Percentiles rank a stretch among this genome's conserved stretches.
These are phyloP conservation scores for Caenorhabditis panamensis DNA, from an alignment of 2,888 invertebrate species.

Conservation along the genomic window DNA sequence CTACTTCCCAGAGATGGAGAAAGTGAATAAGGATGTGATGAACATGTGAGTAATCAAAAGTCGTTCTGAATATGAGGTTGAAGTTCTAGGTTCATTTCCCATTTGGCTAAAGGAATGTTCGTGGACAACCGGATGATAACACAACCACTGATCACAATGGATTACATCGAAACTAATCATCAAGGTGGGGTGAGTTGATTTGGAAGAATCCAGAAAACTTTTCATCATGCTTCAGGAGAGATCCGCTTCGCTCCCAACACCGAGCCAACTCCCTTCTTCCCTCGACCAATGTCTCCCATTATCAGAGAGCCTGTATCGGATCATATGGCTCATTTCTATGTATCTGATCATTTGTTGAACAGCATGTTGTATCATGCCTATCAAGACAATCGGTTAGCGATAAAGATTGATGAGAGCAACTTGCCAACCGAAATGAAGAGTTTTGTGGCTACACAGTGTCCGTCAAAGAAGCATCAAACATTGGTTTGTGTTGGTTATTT, in stretches of 20 bases:
- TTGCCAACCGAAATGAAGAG: constrained; percentile 64
- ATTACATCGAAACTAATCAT: constrained; percentile 79
- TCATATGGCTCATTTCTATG: constrained; percentile 78
- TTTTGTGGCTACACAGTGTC: constrained; percentile 75
- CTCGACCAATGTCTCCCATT: constrained; percentile 69
- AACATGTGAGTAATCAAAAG: constrained; percentile 16
- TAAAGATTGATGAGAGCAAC: constrained; percentile 68
- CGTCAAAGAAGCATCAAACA: constrained; percentile 43
- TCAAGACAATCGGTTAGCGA: constrained; percentile 74
- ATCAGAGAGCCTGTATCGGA: constrained; percentile 54
- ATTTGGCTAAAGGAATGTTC: constrained; percentile 74
- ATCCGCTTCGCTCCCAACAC: constrained; percentile 67
- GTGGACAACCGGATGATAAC: constrained; percentile 77
- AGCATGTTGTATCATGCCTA: constrained; percentile 79
- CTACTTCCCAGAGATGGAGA: constrained; percentile 67
- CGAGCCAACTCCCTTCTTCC: constrained; percentile 77
- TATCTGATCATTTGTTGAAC: constrained; percentile 78
- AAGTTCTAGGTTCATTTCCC: constrained; percentile 73
- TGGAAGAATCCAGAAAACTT: neutral
- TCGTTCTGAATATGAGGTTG: neutral
- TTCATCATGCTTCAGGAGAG: constrained; percentile 70
- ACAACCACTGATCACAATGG: constrained; percentile 76
- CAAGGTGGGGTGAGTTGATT: constrained; percentile 65
- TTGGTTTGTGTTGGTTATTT: constrained; percentile 53
- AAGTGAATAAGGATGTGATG: constrained; percentile 46